Evolutionary conservation across 2,113 vertebrate genomes (phyloP).

Genomic region (Saccopteryx leptura): DNA sequence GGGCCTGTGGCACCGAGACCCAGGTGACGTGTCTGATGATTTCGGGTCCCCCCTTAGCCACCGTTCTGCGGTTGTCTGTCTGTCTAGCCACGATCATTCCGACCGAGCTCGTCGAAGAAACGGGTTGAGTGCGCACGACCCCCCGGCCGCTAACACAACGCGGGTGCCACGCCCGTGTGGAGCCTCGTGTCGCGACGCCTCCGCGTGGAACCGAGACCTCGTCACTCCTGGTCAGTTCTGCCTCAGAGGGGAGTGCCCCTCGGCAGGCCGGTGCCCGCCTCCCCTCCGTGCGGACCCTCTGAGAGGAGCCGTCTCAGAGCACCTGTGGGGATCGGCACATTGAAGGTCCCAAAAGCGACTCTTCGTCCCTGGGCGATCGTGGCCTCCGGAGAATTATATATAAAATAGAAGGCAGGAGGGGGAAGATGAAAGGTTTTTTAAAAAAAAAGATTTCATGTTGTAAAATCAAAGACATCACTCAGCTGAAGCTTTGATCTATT

Average conservation of each 20-base stretch:
- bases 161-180: neutral
- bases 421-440: neutral
- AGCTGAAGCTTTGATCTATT: slow-evolving; percentile 33
- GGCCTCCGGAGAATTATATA: neutral
- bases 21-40: no score
- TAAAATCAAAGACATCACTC: neutral
- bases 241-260: neutral
- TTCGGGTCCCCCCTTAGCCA: no score
- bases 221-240: neutral
- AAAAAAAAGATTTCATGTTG: neutral
- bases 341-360: neutral
- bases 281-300: neutral
- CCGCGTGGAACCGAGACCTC: neutral
- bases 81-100: neutral
- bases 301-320: neutral
- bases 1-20: neutral
- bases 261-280: neutral
- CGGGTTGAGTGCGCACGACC: neutral
- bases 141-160: no score
- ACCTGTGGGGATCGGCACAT: neutral
- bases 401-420: slow-evolving; percentile 7
- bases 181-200: neutral
- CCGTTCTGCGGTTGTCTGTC: neutral
- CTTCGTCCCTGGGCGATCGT: neutral
- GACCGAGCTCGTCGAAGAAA: neutral